phyloP scores from a whole-genome alignment of 1,140 invertebrate species.

The Oryzaephilus surinamensis region DNA sequence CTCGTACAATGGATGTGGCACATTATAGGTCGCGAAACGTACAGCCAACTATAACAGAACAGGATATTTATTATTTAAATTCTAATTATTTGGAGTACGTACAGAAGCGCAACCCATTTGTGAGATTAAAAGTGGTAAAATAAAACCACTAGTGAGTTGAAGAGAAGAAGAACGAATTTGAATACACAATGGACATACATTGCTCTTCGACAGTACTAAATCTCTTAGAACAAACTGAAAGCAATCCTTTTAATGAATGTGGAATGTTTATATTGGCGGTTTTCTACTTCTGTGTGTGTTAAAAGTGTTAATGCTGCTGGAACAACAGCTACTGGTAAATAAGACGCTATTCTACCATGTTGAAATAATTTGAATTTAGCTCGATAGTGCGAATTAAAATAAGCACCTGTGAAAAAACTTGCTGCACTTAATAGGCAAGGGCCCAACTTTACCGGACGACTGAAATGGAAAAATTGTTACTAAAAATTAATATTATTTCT shows the following conservation, averaged over 20 bases:
- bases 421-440: conserved; percentile 12
- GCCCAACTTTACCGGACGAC: conserved; percentile 35
- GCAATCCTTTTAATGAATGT: conserved; percentile 3
- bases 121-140: conserved; percentile 37
- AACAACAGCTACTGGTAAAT: conserved; percentile 36
- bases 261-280: not conserved
- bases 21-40: conserved; percentile 37
- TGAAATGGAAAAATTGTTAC: conserved; percentile 16
- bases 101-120: conserved; percentile 33
- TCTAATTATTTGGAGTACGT: conserved; percentile 8
- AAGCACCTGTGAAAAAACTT: conserved; percentile 27
- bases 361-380: conserved; percentile 31
- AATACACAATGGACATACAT: conserved; percentile 34
- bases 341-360: conserved; percentile 34
- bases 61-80: conserved; percentile 2
- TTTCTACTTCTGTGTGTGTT: conserved; percentile 32
- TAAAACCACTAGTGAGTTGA: conserved; percentile 31
- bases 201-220: conserved; percentile 29
- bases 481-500: conserved; percentile 13
- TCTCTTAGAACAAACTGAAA: conserved; percentile 33
- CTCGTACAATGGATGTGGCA: conserved; percentile 36
- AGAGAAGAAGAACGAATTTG: conserved; percentile 35
- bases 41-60: conserved; percentile 35
- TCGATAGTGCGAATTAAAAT: conserved; percentile 37
- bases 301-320: conserved; percentile 35